A percentile compares a stretch with the other conserved stretches of the same genome.
Evolutionary conservation across 1,140 invertebrate genomes (phyloP).

Genomic region (Bombus vancouverensis): DNA sequence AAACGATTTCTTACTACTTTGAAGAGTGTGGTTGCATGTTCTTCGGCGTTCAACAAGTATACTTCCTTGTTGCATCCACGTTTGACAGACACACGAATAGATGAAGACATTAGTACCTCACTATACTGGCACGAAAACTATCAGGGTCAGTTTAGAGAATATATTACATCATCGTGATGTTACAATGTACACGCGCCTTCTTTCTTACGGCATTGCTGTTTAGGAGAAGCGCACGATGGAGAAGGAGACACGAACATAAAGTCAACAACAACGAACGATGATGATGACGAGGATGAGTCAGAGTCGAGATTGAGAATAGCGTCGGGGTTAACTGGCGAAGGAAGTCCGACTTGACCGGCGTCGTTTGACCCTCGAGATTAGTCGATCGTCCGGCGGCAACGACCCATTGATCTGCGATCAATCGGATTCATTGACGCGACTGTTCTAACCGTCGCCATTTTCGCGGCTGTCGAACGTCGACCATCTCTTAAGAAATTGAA

Average conservation of each 20-base stretch:
- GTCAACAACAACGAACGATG: slow-evolving; percentile 56
- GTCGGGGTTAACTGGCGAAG: slow-evolving; percentile 77
- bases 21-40: too few species aligned
- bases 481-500: slow-evolving; percentile 24
- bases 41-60: not conserved
- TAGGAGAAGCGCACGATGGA: not conserved
- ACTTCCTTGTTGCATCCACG: not conserved
- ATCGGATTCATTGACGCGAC: slow-evolving; percentile 80
- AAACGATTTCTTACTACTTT: not conserved
- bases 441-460: slow-evolving; percentile 55
- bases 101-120: slow-evolving; percentile 38
- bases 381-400: slow-evolving; percentile 66
- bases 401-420: slow-evolving; percentile 81
- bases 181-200: slow-evolving; percentile 43
- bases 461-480: slow-evolving; percentile 37
- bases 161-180: slow-evolving; percentile 39
- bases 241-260: slow-evolving; percentile 34
- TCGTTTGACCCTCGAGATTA: slow-evolving; percentile 75
- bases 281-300: slow-evolving; percentile 77
- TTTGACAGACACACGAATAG: not conserved
- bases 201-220: slow-evolving; percentile 12
- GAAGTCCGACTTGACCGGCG: slow-evolving; percentile 76
- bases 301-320: slow-evolving; percentile 81
- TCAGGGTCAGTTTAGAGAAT: slow-evolving; percentile 41
- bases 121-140: slow-evolving; percentile 19